A percentile compares a stretch with the other conserved stretches of the same genome.
Conservation (phyloP, 2,797 vertebrate genomes). For the Etheostoma perlongum region DNA sequence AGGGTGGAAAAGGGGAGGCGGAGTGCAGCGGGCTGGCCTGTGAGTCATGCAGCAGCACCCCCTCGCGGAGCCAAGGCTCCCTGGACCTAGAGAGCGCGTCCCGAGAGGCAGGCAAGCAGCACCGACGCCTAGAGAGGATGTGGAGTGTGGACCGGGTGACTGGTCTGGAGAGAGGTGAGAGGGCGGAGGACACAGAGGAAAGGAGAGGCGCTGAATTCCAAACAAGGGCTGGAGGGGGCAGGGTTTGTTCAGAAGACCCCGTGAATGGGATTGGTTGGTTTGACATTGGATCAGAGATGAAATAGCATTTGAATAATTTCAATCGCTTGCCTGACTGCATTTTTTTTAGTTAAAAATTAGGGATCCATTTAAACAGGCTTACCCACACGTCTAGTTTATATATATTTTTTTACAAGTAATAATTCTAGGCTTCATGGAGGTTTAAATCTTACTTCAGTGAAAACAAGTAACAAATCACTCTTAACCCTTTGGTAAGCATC, state of each 20-base stretch:
- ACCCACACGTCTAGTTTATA: neutral
- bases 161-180: constrained; percentile 89
- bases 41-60: constrained; percentile 74
- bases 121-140: constrained; percentile 93
- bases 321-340: neutral
- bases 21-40: constrained; percentile 87
- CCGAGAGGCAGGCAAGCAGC: constrained; percentile 87
- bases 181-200: constrained; percentile 74
- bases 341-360: neutral
- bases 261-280: constrained; percentile 9
- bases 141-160: constrained; percentile 93
- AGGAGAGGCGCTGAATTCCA: constrained; percentile 72
- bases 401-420: neutral
- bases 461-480: neutral
- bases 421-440: neutral
- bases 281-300: constrained; percentile 59
- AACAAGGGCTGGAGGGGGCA: constrained; percentile 29
- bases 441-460: neutral
- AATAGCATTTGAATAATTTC: constrained; percentile 61
- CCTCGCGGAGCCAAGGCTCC: constrained; percentile 87
- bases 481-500: neutral
- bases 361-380: neutral
- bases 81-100: constrained; percentile 91
- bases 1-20: constrained; percentile 76
- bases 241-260: constrained; percentile 11